phyloP scores from a whole-genome alignment of 23 tunicate genomes.

The Diplosoma virens region DNA sequence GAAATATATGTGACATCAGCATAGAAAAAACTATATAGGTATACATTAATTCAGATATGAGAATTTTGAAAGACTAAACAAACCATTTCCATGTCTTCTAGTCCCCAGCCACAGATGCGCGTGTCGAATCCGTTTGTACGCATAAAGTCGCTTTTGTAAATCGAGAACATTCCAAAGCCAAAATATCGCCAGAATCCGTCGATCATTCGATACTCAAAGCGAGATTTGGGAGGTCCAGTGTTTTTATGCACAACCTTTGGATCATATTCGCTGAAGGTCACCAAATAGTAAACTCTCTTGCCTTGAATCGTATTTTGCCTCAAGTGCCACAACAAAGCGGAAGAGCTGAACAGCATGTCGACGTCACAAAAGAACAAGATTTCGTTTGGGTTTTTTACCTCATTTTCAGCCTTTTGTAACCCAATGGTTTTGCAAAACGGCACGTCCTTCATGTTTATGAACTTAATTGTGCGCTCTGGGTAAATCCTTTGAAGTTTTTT shows the following conservation, averaged over 20 bases:
- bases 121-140: conserved; percentile 71
- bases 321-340: too few relatives aligned
- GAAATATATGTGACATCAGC: too few relatives aligned
- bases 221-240: conserved; percentile 1
- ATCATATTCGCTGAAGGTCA: conserved; percentile 86
- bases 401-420: conserved; percentile 17
- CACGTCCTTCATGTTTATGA: too few relatives aligned
- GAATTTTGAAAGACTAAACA: too few relatives aligned
- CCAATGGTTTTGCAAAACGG: conserved; percentile 67
- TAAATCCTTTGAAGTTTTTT: too few relatives aligned
- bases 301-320: conserved; percentile 65
- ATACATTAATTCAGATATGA: too few relatives aligned
- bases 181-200: conserved; percentile 85
- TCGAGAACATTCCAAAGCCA: conserved; percentile 87
- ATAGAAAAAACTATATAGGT: too few relatives aligned
- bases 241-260: conserved; percentile 51
- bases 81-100: conserved; percentile 81
- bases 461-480: too few relatives aligned
- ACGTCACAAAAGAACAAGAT: conserved; percentile 90
- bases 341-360: conserved; percentile 52
- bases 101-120: conserved; percentile 73
- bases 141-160: conserved; percentile 72
- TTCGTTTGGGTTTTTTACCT: conserved; percentile 32
- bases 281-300: conserved; percentile 68
- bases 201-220: conserved; percentile 38